A percentile compares a stretch with the other conserved stretches of the same genome.
phyloP scores from a whole-genome alignment of 1,140 invertebrate species.

The Saccostrea glomerata region DNA sequence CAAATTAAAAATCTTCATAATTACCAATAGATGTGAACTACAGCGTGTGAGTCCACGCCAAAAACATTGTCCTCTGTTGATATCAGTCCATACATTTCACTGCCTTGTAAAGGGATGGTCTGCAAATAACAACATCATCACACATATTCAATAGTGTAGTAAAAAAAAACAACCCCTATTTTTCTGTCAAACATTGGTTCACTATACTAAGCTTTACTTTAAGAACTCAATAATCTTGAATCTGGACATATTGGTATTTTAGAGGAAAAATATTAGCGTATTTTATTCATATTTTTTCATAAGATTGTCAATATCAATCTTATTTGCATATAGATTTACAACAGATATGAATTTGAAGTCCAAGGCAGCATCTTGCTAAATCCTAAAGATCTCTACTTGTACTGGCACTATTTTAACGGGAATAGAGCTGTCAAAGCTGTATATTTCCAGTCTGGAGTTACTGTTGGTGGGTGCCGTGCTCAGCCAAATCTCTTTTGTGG shows the following conservation, averaged over 20 bases:
- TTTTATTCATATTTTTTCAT: too few species aligned
- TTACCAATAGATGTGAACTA: conserved; percentile 64
- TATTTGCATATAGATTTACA: too few species aligned
- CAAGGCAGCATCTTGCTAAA: neutral
- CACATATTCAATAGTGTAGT: too few species aligned
- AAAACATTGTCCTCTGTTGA: conserved; percentile 56
- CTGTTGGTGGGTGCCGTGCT: conserved; percentile 40
- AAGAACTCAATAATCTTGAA: too few species aligned
- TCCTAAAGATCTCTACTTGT: neutral
- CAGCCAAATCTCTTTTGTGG: conserved; percentile 46
- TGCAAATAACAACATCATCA: conserved; percentile 43
- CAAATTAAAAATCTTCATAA: neutral
- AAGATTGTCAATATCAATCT: too few species aligned
- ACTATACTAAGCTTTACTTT: too few species aligned
- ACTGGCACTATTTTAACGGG: neutral
- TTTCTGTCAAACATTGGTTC: too few species aligned
- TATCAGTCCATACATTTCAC: conserved; percentile 58
- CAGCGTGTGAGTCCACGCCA: conserved; percentile 60
- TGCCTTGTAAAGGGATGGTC: conserved; percentile 52
- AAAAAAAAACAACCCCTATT: too few species aligned
- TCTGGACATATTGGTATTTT: too few species aligned
- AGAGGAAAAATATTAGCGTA: too few species aligned
- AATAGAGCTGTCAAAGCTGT: conserved; percentile 39
- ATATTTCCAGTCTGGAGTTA: conserved; percentile 52
- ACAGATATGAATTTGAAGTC: neutral